Percentiles rank a stretch among this genome's conserved stretches.
Conservation (phyloP, 2,888 invertebrate genomes). For the Gastrophysa polygoni region DNA sequence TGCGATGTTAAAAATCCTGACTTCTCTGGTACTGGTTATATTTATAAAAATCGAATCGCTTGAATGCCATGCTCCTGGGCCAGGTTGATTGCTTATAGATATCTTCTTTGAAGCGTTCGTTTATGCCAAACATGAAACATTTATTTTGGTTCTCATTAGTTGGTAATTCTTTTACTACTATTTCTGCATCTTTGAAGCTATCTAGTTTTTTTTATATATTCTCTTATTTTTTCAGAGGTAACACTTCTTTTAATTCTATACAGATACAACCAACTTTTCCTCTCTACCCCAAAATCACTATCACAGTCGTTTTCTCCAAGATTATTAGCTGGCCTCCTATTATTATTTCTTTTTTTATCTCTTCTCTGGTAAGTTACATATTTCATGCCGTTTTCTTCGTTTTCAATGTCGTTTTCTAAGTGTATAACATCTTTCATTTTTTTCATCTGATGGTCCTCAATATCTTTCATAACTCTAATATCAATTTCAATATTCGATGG, state of each 20-base stretch:
- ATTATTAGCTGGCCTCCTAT: slow-evolving; percentile 1
- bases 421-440: slow-evolving; percentile 1
- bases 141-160: too few species aligned
- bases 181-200: background rate
- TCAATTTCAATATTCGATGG: too few species aligned
- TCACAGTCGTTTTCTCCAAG: background rate
- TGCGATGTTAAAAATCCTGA: slow-evolving; percentile 4
- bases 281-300: background rate
- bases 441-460: background rate
- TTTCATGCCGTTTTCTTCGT: background rate
- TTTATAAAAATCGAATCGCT: background rate
- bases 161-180: background rate
- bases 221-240: background rate
- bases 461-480: too few species aligned
- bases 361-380: slow-evolving; percentile 2
- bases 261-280: background rate
- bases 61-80: too few species aligned
- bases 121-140: too few species aligned
- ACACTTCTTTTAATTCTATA: background rate
- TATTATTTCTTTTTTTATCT: slow-evolving; percentile 4
- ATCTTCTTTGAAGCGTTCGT: too few species aligned
- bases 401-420: slow-evolving; percentile 1
- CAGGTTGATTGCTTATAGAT: too few species aligned
- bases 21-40: background rate
- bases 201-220: background rate